Evolutionary conservation across 2,797 vertebrate species (phyloP).

Genomic region (Sebastes minor): DNA sequence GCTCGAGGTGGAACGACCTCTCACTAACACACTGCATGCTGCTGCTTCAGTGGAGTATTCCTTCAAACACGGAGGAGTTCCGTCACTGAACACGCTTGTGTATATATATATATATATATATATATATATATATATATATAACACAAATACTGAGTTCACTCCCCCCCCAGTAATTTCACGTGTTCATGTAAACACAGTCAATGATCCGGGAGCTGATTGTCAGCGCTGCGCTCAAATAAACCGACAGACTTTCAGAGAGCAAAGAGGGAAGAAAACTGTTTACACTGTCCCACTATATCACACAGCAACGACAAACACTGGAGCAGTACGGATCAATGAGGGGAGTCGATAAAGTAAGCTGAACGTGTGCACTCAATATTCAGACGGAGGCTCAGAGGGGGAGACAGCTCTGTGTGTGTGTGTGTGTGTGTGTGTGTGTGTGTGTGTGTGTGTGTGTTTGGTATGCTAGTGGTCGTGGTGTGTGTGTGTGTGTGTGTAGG

Average conservation of each 20-base stretch:
- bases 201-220: neutral
- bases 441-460: neutral
- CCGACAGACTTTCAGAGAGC: neutral
- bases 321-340: slow-evolving; percentile 41
- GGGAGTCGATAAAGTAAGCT: slow-evolving; percentile 51
- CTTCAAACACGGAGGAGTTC: neutral
- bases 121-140: neutral
- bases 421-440: neutral
- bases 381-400: slow-evolving; percentile 5
- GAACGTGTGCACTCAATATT: slow-evolving; percentile 40
- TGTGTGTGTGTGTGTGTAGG: neutral
- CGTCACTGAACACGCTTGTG: neutral
- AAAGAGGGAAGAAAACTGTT: slow-evolving; percentile 22
- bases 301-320: slow-evolving; percentile 23
- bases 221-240: slow-evolving; percentile 5
- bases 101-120: no score
- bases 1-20: neutral
- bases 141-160: neutral
- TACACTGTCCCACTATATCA: slow-evolving; percentile 37
- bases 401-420: neutral
- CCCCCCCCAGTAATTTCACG: neutral
- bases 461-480: neutral
- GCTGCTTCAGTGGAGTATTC: neutral
- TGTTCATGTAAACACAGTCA: neutral
- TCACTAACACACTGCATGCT: neutral